Evolutionary conservation across 1,140 invertebrate genomes (phyloP), one percentile per base, ranked within the genome.

Genomic region (Ladona fulva): DNA sequence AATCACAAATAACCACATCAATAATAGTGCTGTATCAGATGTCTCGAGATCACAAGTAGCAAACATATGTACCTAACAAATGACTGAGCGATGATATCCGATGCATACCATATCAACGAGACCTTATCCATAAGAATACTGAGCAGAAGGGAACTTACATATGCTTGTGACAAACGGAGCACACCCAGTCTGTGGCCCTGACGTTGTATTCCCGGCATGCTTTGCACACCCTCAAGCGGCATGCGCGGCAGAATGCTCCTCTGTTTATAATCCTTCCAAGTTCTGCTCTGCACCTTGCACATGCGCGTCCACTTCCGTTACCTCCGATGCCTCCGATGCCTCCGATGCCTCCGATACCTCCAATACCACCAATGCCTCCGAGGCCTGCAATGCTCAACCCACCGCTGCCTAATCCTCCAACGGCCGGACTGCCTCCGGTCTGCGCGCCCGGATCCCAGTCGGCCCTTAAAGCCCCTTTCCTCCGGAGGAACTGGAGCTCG

Each of bases 201-300:
- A 85, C 86, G 25, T 86, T 87, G 80, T 90, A 89, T 82, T 91
- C 89, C 74, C 92, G 87, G 83, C 92, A 93, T 81, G 88, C 88
- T 83, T 92, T 92, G 85, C 92, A 93, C 37, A 93, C 91, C 80
- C 90, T 87, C 82, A 90, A 86, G 79, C 89, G 87, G 84, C 92
- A 94, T 10, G 89, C 86, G 75, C 88, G 87, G 83, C 92, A 94
- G 74, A 87, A 83, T 14, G 92, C 91, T 6, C 92, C 92, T 44
- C 92, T 87, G 85, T 93, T 94, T 80, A 93, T 90, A 81, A 94
- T 90, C 79, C 91, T 87, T 73, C 92, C 92, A 80, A 94, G 86
- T 81, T 91, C 90, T 44, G 87, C 86, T 76, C 89, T 85, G 84
- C 92, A 94, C 83, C 92, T 87, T 16, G 90, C 89, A 83, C 92